Conservation (phyloP, 2,797 vertebrate genomes). For the Botia kubotai region DNA sequence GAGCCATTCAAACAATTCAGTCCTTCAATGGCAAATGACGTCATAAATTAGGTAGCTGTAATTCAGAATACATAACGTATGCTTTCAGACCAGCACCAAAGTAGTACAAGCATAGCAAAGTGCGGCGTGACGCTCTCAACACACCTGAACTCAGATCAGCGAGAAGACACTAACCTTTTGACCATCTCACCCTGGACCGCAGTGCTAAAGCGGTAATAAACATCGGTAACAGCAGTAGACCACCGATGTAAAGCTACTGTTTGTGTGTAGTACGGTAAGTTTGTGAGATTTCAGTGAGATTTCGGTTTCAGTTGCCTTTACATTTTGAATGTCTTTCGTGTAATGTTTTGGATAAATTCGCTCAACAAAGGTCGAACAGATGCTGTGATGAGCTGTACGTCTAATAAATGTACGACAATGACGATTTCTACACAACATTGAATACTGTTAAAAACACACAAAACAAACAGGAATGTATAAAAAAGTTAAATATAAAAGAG, state of each 20-base stretch:
- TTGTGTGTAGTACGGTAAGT: not conserved
- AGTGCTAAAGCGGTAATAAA: not conserved
- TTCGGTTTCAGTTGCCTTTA: not conserved
- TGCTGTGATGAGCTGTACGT: not conserved
- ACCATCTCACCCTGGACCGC: not conserved
- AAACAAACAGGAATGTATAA: not conserved
- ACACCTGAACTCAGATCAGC: not conserved
- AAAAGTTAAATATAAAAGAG: slow-evolving; percentile 29
- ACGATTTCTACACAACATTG: not conserved
- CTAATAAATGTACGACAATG: not conserved
- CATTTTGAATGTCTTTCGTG: slow-evolving; percentile 14
- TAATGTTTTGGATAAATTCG: slow-evolving; percentile 1
- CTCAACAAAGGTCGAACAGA: not conserved
- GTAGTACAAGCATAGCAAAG: slow-evolving; percentile 1
- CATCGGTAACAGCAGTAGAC: not conserved
- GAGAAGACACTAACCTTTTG: not conserved
- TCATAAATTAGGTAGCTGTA: not conserved
- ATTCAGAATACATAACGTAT: not conserved
- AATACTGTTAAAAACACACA: slow-evolving; percentile 36
- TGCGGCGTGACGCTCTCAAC: not conserved
- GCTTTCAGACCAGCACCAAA: not conserved
- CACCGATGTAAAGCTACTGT: slow-evolving; percentile 13
- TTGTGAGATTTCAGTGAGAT: not conserved
- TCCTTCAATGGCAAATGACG: no score
- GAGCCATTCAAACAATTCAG: not conserved